Evolutionary conservation across 2,797 vertebrate genomes (phyloP).

Genomic region (Pogonophryne albipinna): DNA sequence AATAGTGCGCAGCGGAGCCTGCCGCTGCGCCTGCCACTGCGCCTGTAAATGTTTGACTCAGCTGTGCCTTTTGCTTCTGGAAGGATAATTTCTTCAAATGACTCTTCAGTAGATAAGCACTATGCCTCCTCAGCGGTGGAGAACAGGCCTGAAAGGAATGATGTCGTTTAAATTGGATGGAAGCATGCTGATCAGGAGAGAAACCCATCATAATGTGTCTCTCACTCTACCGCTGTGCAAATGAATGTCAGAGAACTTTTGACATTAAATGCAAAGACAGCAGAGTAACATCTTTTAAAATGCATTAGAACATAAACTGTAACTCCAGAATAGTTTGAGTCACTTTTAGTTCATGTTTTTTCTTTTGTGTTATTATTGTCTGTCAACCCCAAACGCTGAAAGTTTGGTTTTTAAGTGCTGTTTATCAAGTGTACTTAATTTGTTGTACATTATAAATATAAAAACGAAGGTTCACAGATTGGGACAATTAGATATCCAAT

Average conservation of each 20-base stretch:
- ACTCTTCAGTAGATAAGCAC: conserved; percentile 28
- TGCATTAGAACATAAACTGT: conserved; percentile 6
- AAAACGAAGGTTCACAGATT: not conserved
- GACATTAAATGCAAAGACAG: not conserved
- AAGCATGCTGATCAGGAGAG: conserved; percentile 38
- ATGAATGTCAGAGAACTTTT: conserved; percentile 16
- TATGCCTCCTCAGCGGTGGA: conserved; percentile 56
- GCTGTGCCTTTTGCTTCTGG: conserved; percentile 23
- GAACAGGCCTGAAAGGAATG: conserved; percentile 38
- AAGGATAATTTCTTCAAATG: conserved; percentile 37
- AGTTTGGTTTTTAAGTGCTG: not conserved
- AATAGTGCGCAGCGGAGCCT: conserved; percentile 49
- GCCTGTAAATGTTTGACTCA: conserved; percentile 35
- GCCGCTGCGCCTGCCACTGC: conserved; percentile 41
- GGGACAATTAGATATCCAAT: not conserved
- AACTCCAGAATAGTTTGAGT: conserved; percentile 2
- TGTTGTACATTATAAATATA: not conserved
- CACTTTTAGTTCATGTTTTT: not conserved
- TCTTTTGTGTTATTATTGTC: not conserved
- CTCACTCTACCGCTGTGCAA: conserved; percentile 26
- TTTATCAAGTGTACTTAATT: not conserved
- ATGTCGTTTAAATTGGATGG: conserved; percentile 47
- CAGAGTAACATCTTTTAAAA: not conserved
- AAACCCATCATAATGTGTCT: conserved; percentile 20
- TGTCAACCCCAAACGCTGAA: not conserved